phyloP scores from a whole-genome alignment of 2,113 vertebrate species.

The Leptocoma aspasia region DNA sequence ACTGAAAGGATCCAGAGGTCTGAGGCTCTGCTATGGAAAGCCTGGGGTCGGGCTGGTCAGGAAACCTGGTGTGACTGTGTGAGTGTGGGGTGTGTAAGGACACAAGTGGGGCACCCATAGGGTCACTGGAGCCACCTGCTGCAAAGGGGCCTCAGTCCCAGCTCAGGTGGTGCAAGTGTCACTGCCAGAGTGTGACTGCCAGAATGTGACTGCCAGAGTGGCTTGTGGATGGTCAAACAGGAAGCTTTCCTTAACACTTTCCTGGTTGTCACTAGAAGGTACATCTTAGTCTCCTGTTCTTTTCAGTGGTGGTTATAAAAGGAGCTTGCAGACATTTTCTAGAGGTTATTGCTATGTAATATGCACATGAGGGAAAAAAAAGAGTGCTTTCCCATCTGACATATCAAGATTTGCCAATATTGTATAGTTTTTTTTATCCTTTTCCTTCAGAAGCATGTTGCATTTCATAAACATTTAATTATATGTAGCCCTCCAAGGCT shows the following conservation, averaged over 20 bases:
- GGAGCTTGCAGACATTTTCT: neutral
- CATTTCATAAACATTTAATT: neutral
- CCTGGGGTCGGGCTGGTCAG: fast-evolving
- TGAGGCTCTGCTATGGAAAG: neutral
- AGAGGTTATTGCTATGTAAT: neutral
- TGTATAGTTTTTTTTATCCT: neutral
- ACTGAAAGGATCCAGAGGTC: neutral
- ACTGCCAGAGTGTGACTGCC: neutral
- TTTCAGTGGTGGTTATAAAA: neutral
- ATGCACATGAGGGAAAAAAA: neutral
- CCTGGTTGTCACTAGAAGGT: neutral
- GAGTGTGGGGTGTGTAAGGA: neutral
- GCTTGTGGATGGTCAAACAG: no score
- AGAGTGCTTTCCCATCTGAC: neutral
- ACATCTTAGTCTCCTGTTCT: neutral
- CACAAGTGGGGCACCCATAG: no score
- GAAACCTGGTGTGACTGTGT: neutral
- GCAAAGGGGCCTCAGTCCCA: neutral
- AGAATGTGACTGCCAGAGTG: neutral
- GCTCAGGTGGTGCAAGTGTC: neutral
- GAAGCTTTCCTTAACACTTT: neutral
- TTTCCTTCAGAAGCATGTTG: neutral
- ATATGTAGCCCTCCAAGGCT: neutral
- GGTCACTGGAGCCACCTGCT: neutral
- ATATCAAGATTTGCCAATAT: neutral